Evolutionary conservation across 2,113 vertebrate species (phyloP), one percentile per base, ranked within the genome.

Genomic region (Drymodes brunneopygia): DNA sequence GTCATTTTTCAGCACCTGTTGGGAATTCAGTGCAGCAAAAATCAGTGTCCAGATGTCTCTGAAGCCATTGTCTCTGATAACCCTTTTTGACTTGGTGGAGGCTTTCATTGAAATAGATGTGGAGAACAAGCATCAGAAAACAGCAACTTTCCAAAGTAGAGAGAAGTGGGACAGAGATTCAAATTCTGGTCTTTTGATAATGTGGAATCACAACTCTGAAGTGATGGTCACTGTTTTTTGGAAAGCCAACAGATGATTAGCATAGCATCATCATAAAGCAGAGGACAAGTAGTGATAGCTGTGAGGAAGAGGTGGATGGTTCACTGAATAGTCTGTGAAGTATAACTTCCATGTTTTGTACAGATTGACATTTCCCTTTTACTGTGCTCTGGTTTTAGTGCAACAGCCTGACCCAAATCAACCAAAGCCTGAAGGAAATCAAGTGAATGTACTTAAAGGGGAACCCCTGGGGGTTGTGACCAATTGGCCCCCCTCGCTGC

Each of bases 371-470:
- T 71, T 38, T 66, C 6, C 17, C 3, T 48, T 91, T 45, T 50
- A 10, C 36, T 95, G 50, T 88, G 6, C 27, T 95, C 96, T 86
- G 51, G 4, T 94, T 97, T 66, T 82, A 99, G 99, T 99, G 94
- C 99, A 99, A 95, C 99, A 99, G 71, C 98, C 98, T 17, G 99
- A 99, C 94, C 99, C 99, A 22, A 99, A 99, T 95, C 99, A 99
- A 97, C 99, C 99, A 33, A 99, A 98, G 96, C 98, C 99, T 3
- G 99, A 99, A 96, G 99, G 99, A 81, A 97, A 97, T 42, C 98
- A 98, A 90, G 98, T 98, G 97, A 98, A 95, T 22, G 97, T 99
- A 60, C 97, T 99, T 19, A 98, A 98, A 50, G 99, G 99, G 31
- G 99, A 99, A 19, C 98, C 98, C 24, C 92, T 99, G 28, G 98